These are phyloP conservation scores for Automeris io DNA, from an alignment of 2,888 invertebrate species.

Conservation along the genomic window DNA sequence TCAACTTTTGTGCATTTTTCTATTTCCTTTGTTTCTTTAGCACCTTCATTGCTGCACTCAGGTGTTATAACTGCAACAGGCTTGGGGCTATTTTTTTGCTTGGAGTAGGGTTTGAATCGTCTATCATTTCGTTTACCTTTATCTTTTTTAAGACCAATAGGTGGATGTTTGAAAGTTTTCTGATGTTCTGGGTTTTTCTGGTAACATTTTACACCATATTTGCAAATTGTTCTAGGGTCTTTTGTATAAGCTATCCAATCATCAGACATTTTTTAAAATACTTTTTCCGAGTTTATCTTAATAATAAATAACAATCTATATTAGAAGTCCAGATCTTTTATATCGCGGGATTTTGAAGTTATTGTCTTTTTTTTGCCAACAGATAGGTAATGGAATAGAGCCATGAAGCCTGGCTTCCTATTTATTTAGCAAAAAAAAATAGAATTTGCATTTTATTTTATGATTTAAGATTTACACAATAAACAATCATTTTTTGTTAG, in stretches of 20 bases:
- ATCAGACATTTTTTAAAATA: constrained; percentile 41
- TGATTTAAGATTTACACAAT: too few species aligned
- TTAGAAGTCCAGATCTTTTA: background rate
- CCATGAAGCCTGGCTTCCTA: too few species aligned
- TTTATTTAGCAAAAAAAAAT: too few species aligned
- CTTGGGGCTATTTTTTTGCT: constrained; percentile 14
- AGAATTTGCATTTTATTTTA: too few species aligned
- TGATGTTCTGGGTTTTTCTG: constrained; percentile 87
- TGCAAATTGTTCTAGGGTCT: constrained; percentile 79
- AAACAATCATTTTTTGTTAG: too few species aligned
- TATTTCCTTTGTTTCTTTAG: constrained; percentile 3
- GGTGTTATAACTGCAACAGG: constrained; percentile 9
- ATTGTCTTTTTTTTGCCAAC: too few species aligned
- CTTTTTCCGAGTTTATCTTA: background rate
- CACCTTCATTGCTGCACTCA: constrained; percentile 1
- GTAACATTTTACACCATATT: constrained; percentile 88
- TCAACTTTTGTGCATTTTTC: background rate
- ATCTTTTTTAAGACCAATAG: constrained; percentile 40
- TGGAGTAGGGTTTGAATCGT: constrained; percentile 36
- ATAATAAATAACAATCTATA: background rate
- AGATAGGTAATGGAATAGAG: too few species aligned
- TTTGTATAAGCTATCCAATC: constrained; percentile 49
- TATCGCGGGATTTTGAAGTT: too few species aligned
- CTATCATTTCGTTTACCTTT: constrained; percentile 22
- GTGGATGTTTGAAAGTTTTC: constrained; percentile 86